Percentiles rank a stretch among this genome's conserved stretches.
Conservation (phyloP, 2,797 vertebrate genomes). For the Hoplostethus mediterraneus region DNA sequence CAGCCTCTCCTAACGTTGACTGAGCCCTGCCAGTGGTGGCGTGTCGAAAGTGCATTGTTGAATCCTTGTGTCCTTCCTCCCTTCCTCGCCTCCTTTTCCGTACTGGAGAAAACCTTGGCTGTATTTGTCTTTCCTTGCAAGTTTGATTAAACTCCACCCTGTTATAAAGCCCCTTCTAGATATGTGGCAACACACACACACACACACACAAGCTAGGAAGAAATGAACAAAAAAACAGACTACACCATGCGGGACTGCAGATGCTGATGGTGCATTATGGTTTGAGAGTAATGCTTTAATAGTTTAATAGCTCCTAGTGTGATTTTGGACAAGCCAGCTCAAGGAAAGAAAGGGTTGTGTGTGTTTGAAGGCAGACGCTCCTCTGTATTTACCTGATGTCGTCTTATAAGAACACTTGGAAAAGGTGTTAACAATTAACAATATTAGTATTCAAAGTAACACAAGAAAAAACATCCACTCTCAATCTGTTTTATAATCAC, state of each 20-base stretch:
- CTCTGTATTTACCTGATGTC: background rate
- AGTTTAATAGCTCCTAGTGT: conserved; percentile 1
- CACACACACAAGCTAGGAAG: too few species aligned
- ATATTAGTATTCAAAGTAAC: conserved; percentile 16
- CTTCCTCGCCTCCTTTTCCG: background rate
- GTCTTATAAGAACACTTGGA: background rate
- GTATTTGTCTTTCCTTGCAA: conserved; percentile 6
- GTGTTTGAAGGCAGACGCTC: too few species aligned
- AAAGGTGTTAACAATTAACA: background rate
- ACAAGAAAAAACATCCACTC: background rate
- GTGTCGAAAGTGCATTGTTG: background rate
- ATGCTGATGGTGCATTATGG: too few species aligned
- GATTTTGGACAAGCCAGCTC: background rate
- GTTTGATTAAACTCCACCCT: background rate
- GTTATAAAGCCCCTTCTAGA: background rate
- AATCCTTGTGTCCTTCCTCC: background rate
- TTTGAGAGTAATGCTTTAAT: conserved; percentile 4
- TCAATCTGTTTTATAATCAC: conserved; percentile 6
- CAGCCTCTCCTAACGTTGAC: too few species aligned
- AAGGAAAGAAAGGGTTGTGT: background rate
- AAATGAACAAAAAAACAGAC: too few species aligned
- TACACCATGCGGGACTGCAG: too few species aligned
- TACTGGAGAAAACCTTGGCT: conserved; percentile 1
- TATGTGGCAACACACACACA: too few species aligned
- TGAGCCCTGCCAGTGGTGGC: too few species aligned